Conservation (phyloP, 2,888 invertebrate genomes). For the Chloroclysta siterata region DNA sequence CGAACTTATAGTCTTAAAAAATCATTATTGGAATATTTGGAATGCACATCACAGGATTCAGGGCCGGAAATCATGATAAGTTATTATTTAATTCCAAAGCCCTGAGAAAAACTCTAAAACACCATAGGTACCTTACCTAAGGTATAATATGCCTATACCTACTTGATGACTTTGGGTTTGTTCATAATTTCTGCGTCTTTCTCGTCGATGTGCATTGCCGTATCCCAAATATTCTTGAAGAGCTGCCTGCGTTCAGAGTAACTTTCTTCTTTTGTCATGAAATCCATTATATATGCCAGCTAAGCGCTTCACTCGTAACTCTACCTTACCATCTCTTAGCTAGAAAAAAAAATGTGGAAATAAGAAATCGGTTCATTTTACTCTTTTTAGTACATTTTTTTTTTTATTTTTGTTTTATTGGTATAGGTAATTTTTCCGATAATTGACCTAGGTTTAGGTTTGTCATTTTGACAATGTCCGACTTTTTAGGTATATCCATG, state of each 20-base stretch:
- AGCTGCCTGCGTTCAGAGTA: conserved; percentile 67
- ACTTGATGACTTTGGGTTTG: conserved; percentile 76
- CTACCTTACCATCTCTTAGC: conserved; percentile 16
- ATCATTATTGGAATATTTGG: too few species aligned
- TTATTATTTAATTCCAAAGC: too few species aligned
- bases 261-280: conserved; percentile 63
- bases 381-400: conserved; percentile 19
- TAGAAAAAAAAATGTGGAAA: background rate
- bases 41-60: too few species aligned
- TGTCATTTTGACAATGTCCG: conserved; percentile 16
- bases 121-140: too few species aligned
- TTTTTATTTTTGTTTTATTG: conserved; percentile 12
- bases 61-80: too few species aligned
- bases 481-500: too few species aligned
- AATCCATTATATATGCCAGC: conserved; percentile 45
- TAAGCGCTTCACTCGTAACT: conserved; percentile 10
- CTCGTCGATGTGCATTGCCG: conserved; percentile 59
- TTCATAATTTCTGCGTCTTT: conserved; percentile 57
- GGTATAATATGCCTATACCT: too few species aligned
- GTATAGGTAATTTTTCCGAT: background rate
- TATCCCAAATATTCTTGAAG: conserved; percentile 74
- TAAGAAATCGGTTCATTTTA: conserved; percentile 12
- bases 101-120: too few species aligned
- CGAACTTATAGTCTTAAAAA: too few species aligned
- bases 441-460: conserved; percentile 1